Evolutionary conservation across 2,113 vertebrate species (phyloP).

Genomic region (Notarius lentiginosus): DNA sequence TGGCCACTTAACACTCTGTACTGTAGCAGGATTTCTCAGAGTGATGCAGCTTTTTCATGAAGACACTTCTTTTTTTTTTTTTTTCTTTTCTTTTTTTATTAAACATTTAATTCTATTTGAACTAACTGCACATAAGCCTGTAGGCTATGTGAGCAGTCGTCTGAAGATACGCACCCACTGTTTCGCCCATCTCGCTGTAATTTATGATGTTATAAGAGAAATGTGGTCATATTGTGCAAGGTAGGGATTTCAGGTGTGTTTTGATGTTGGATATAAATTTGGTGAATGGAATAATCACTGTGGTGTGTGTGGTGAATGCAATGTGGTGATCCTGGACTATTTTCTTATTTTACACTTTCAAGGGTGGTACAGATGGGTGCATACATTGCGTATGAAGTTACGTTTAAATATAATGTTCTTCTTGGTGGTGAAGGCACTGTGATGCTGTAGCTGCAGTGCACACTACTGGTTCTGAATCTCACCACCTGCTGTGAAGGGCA

Average conservation of each 20-base stretch:
- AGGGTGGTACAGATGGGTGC: background rate
- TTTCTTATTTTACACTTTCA: background rate
- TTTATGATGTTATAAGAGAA: no score
- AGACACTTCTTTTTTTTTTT: background rate
- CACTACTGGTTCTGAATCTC: background rate
- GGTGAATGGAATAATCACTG: background rate
- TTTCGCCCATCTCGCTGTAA: background rate
- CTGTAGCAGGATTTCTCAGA: background rate
- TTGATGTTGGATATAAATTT: background rate
- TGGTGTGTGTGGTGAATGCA: background rate
- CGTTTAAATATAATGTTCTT: background rate
- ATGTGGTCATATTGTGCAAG: background rate
- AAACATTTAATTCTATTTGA: background rate
- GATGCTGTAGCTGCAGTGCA: background rate
- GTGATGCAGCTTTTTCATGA: background rate
- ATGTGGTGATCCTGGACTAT: background rate
- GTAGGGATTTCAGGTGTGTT: background rate
- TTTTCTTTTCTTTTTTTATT: background rate
- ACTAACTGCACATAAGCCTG: background rate
- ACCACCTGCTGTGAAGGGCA: background rate
- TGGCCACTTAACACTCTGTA: background rate
- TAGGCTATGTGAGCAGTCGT: background rate
- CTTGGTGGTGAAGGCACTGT: no score
- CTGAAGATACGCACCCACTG: background rate
- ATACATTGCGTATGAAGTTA: background rate